These are phyloP conservation scores for Agrochola lychnidis DNA, from an alignment of 2,888 invertebrate species.

Conservation along the genomic window DNA sequence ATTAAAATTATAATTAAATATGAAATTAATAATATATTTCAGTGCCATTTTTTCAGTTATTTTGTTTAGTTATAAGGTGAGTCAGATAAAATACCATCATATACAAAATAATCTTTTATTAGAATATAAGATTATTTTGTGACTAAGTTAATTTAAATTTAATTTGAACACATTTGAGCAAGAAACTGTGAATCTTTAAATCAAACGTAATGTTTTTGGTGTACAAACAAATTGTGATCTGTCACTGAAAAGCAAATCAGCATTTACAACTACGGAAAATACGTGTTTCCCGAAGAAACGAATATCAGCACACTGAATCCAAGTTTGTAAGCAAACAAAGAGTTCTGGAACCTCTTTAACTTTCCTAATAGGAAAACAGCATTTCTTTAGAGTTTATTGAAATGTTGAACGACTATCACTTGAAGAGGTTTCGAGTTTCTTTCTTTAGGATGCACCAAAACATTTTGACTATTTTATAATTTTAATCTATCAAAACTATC, in stretches of 20 bases:
- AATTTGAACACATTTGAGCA: too few relatives aligned
- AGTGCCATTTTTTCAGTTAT: conserved; percentile 55
- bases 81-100: conserved; percentile 20
- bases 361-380: conserved; percentile 35
- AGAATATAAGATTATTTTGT: too few relatives aligned
- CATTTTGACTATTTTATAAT: not conserved
- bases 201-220: not conserved
- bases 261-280: conserved; percentile 4
- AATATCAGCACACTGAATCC: conserved; percentile 7
- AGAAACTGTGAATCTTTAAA: not conserved
- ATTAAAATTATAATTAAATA: conserved; percentile 54
- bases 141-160: too few relatives aligned
- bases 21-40: conserved; percentile 65
- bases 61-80: conserved; percentile 66
- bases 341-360: conserved; percentile 43
- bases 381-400: conserved; percentile 33
- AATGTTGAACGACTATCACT: conserved; percentile 14
- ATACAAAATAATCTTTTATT: too few relatives aligned
- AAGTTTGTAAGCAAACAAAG: conserved; percentile 31
- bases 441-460: too few relatives aligned
- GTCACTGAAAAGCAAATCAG: not conserved
- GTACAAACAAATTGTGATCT: not conserved
- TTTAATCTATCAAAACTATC: not conserved
- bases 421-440: not conserved
- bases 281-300: conserved; percentile 6